phyloP scores from a whole-genome alignment of 1,140 invertebrate species.

The Pachypeltis micranthus region DNA sequence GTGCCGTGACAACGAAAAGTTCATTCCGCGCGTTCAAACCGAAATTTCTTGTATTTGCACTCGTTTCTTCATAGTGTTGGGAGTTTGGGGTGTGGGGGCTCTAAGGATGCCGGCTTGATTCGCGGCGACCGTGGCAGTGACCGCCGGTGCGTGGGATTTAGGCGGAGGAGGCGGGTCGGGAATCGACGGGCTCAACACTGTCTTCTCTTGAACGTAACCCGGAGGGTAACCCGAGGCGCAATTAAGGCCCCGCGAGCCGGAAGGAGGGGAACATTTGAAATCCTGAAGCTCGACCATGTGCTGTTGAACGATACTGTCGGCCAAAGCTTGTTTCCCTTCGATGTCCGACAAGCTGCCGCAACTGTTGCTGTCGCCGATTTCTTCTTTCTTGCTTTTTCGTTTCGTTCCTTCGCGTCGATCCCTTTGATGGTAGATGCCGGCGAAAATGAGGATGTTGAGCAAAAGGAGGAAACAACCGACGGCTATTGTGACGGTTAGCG shows the following conservation, averaged over 20 bases:
- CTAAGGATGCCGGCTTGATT: slow-evolving; percentile 20
- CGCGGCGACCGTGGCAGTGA: slow-evolving; percentile 20
- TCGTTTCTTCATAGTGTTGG: slow-evolving; percentile 27
- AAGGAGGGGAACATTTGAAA: slow-evolving; percentile 46
- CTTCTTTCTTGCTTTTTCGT: slow-evolving; percentile 52
- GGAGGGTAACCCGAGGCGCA: slow-evolving; percentile 37
- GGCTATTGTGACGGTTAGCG: slow-evolving; percentile 81
- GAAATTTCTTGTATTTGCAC: slow-evolving; percentile 29
- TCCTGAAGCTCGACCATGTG: slow-evolving; percentile 49
- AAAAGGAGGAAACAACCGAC: slow-evolving; percentile 79
- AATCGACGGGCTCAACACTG: slow-evolving; percentile 39
- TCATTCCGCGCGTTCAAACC: too few species aligned
- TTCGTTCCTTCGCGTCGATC: slow-evolving; percentile 52
- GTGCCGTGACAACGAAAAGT: too few species aligned
- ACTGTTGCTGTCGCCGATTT: slow-evolving; percentile 41
- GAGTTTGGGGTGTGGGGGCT: slow-evolving; percentile 23
- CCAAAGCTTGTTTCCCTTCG: slow-evolving; percentile 41
- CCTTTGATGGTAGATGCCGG: slow-evolving; percentile 84
- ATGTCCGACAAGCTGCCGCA: slow-evolving; percentile 43
- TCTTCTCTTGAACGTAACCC: slow-evolving; percentile 35
- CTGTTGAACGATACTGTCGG: slow-evolving; percentile 38
- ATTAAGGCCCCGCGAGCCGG: slow-evolving; percentile 35
- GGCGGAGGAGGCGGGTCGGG: slow-evolving; percentile 27
- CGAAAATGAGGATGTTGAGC: slow-evolving; percentile 86
- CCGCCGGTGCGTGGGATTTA: slow-evolving; percentile 21